Conservation (phyloP, 2,888 invertebrate genomes). For the Cephonodes hylas region DNA sequence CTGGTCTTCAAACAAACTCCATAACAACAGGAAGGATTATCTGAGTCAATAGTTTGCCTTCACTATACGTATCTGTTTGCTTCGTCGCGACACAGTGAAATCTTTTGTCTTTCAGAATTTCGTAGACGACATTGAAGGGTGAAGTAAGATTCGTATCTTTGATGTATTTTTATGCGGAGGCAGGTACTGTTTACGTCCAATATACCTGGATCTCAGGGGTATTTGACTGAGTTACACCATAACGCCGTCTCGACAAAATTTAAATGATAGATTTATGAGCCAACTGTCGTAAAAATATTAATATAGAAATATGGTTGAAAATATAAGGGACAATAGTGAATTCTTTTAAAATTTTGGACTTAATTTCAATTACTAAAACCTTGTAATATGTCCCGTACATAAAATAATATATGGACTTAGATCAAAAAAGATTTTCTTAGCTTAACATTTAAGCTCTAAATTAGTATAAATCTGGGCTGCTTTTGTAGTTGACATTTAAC, state of each 20-base stretch:
- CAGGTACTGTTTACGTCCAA: neutral
- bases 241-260: neutral
- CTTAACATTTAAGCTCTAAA: no score
- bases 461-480: no score
- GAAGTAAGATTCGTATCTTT: neutral
- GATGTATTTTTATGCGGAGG: neutral
- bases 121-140: neutral
- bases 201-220: neutral
- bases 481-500: no score
- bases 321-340: neutral
- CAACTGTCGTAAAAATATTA: neutral
- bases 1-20: neutral
- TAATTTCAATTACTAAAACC: no score
- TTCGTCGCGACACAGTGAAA: neutral
- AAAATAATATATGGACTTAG: no score
- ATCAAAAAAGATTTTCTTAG: no score
- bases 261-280: neutral
- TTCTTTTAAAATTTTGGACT: neutral
- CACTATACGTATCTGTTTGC: neutral
- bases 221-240: neutral
- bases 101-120: neutral
- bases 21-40: conserved; percentile 5
- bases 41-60: neutral
- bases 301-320: neutral
- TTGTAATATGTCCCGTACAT: no score